These are phyloP conservation scores for Arctocebus calabarensis DNA, from an alignment of 2,797 vertebrate genomes.

Conservation along the genomic window DNA sequence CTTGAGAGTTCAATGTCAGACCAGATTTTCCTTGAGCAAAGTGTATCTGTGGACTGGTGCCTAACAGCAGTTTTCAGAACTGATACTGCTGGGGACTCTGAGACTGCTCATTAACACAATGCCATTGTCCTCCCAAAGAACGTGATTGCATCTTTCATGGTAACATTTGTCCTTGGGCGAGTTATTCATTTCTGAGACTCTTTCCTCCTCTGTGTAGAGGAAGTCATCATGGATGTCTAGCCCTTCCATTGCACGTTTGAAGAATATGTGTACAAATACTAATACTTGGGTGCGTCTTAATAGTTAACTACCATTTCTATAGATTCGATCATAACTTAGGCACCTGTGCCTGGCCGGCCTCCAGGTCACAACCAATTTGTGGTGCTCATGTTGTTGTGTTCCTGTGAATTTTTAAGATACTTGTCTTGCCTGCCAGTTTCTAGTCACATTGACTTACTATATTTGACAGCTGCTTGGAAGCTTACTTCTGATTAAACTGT, in stretches of 20 bases:
- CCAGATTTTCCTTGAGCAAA: neutral
- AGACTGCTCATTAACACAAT: neutral
- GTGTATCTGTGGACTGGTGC: neutral
- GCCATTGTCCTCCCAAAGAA: neutral
- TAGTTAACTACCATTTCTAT: neutral
- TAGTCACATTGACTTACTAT: neutral
- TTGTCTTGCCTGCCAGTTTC: conserved; percentile 14
- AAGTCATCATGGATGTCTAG: neutral
- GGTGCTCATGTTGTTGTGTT: neutral
- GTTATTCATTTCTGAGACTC: neutral
- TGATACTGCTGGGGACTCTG: neutral
- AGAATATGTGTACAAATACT: neutral
- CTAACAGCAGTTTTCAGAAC: neutral
- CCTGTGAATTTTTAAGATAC: neutral
- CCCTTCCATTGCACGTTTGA: neutral
- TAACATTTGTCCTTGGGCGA: neutral
- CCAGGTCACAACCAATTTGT: neutral
- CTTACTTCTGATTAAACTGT: conserved; percentile 34
- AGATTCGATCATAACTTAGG: neutral
- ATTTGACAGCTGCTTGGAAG: neutral
- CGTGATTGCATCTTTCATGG: neutral
- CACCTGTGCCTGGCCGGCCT: neutral
- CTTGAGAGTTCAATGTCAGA: neutral
- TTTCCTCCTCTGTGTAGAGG: neutral
- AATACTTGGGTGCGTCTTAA: neutral